Base-by-base conservation (phyloP, 1,140 invertebrate genomes). In the Periplaneta americana region DNA sequence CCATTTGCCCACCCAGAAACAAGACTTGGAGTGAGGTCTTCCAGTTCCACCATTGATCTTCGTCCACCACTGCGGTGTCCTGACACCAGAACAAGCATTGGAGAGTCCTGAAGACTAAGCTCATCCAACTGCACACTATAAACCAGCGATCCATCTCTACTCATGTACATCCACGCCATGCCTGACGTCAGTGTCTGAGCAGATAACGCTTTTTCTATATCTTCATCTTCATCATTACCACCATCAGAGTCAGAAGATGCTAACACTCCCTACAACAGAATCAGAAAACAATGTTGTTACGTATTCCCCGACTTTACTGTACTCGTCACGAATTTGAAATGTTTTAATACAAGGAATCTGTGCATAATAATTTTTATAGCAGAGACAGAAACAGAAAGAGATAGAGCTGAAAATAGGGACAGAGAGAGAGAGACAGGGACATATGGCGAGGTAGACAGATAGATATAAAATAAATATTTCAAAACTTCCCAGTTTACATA, bases 111-210 rank as follows among this genome's bases (percentile, higher is more conserved):
- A 15, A 18, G 76, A 33, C 88, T 86, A 10, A 91, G 79, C 48
- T 89, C 89, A 48, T 90, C 88, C 33, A 93, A 84, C 85, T 94
- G 91, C 37, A 95, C 92, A 76, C 94, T 93, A 87, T 96, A 95
- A 83, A 91, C 91, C 75, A 96, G 87, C 0, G 92, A 92, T 0
- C 95, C 95, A 79, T 93, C 92, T 74, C 92, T 92, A 83, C 95
- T 94, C 11, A 96, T 89, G 83, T 95, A 96, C 28, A 95, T 88
- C 93, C 95, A 95, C 2, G 94, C 94, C n/a, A 96, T 84, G 13
- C 94, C 95, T 34, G 93, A 91, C 81, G 88, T 87, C 11, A 87
- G 86, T 0, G 86, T 87, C 28, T 10, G 11, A 31, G 33, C 18
- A 13, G 34, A 75, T n/a, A n/a, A 5, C 18, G 36, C 5, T 18